phyloP scores from a whole-genome alignment of 2,888 invertebrate species.

The Pyrrhosoma nymphula region DNA sequence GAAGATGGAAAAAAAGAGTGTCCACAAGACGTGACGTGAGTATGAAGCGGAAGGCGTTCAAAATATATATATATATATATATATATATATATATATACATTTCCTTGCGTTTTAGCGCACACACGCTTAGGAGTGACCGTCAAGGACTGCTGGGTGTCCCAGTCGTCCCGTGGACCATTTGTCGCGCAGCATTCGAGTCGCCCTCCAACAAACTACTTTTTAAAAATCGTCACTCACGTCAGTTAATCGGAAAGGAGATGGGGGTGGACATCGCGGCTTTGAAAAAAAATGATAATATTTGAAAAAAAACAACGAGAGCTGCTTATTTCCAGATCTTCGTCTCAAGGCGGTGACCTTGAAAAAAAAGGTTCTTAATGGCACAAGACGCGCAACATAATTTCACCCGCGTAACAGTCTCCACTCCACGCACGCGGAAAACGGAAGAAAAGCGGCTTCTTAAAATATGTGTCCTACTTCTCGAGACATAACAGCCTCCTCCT shows the following conservation, averaged over 20 bases:
- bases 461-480: neutral
- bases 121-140: too few species aligned
- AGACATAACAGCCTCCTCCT: neutral
- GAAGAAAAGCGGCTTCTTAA: neutral
- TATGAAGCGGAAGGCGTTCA: neutral
- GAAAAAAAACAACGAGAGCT: neutral
- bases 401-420: neutral
- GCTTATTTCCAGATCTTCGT: conserved; percentile 38
- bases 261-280: neutral
- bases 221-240: neutral
- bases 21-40: neutral
- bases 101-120: neutral
- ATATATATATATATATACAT: neutral
- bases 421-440: neutral
- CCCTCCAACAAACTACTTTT: neutral
- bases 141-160: conserved; percentile 43
- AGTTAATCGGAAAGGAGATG: conserved; percentile 17
- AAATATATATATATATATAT: neutral
- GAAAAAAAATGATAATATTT: neutral
- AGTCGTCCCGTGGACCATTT: neutral
- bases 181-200: neutral
- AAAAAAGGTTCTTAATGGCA: conserved; percentile 42
- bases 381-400: conserved; percentile 29
- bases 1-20: neutral
- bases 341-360: conserved; percentile 61